A percentile compares a stretch with the other conserved stretches of the same genome.
Conservation (phyloP, 1,140 invertebrate species). For the Scaptomyza pallida region DNA sequence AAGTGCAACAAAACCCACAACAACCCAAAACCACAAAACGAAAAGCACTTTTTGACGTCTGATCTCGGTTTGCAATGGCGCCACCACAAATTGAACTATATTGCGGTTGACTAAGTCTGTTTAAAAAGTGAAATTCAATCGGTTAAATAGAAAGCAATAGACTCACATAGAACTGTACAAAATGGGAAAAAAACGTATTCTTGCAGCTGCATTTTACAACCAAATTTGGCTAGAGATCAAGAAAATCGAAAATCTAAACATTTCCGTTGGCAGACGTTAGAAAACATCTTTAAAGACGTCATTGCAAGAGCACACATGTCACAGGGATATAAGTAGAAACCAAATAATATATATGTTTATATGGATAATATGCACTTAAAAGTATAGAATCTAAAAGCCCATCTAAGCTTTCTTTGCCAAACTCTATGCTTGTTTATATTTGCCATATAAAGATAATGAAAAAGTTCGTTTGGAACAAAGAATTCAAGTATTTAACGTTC, state of each 20-base stretch:
- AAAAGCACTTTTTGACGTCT: constrained; percentile 69
- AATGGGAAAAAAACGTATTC: background rate
- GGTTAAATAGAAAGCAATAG: constrained; percentile 13
- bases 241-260: constrained; percentile 28
- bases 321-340: constrained; percentile 28
- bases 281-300: constrained; percentile 59
- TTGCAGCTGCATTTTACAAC: constrained; percentile 4
- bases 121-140: constrained; percentile 35
- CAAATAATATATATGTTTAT: background rate
- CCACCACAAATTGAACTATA: constrained; percentile 69
- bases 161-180: background rate
- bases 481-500: no score
- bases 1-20: constrained; percentile 43
- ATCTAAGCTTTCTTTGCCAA: constrained; percentile 48
- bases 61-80: constrained; percentile 1
- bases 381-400: constrained; percentile 15
- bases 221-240: constrained; percentile 40
- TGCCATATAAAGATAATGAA: constrained; percentile 53
- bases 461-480: constrained; percentile 48
- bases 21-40: background rate
- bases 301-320: constrained; percentile 66
- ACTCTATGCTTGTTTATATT: constrained; percentile 34
- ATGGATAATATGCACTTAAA: constrained; percentile 3
- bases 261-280: constrained; percentile 54
- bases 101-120: constrained; percentile 39